Evolutionary conservation across 2,888 invertebrate genomes (phyloP), one percentile per base, ranked within the genome.

Genomic region (Linhomoeus sp.): DNA sequence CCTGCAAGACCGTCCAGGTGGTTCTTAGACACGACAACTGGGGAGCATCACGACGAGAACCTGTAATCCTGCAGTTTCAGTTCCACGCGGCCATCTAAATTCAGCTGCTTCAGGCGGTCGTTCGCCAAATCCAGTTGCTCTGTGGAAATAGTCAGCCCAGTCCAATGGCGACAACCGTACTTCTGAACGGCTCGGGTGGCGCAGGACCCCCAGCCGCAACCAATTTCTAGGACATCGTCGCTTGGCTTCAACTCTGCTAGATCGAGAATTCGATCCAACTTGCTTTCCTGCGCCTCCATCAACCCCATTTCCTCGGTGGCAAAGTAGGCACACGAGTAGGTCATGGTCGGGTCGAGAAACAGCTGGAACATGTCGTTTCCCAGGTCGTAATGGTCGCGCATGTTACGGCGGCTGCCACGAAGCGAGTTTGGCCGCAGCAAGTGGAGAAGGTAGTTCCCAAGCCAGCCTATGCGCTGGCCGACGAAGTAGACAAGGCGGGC

Each of bases 301-400:
- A 44, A 24, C 20, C 2, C 3, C 19, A 35, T 17, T 5, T 22
- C 23, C 26, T 38, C 23, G 52, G 53, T 50, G 29, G 56, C 53
- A 38, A 57, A 59, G 23, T 58, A 44, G 20, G 53, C 58, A 26
- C 56, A 56, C 3, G 58, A 58, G 46, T 59, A 59, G 17, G 57
- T 58, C 59, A 59, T 58, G 3, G 58, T 52, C 20, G 45, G 45
- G 43, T 59, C 59, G 26, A 59, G 52, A 47, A 59, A 59, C 45
- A 55, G 45, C 42, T 55, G 49, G 53, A 58, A 59, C 56, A 59
- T 55, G 25, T 58, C 59, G 43, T 59, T 59, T 33, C 59, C 59
- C 41, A 59, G 52, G 48, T 59, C 59, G 46, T 59, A 59, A 46
- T 59, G 59, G 41, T 51, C 50, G 15, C 44, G 15, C 37, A 53